Evolutionary conservation across 2,888 invertebrate genomes (phyloP).

Genomic region (Tetrapedia diversipes): DNA sequence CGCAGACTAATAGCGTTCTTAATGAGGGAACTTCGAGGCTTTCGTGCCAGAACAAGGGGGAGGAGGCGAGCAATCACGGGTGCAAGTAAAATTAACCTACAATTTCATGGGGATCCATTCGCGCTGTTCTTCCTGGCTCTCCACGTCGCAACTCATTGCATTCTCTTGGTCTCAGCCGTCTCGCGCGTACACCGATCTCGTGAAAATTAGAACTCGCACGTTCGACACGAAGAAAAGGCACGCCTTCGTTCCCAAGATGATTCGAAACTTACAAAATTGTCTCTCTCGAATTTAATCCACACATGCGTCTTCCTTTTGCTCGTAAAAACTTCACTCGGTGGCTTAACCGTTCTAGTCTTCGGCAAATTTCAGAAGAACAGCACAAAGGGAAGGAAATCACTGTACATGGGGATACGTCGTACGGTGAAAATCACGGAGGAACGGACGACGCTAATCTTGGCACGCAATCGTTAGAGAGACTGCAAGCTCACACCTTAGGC

Average conservation of each 20-base stretch:
- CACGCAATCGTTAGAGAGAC: constrained; percentile 59
- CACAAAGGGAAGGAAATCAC: too few relatives aligned
- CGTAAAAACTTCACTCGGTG: too few relatives aligned
- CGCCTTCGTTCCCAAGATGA: neutral
- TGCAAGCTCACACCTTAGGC: constrained; percentile 60
- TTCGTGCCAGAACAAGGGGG: constrained; percentile 18
- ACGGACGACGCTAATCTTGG: constrained; percentile 44
- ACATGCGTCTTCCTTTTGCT: too few relatives aligned
- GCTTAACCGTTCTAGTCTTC: too few relatives aligned
- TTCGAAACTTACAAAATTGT: too few relatives aligned
- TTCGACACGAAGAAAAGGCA: neutral
- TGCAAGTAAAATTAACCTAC: constrained; percentile 61
- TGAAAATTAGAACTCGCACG: neutral
- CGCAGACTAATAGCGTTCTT: constrained; percentile 43
- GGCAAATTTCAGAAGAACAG: too few relatives aligned
- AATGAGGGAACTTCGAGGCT: constrained; percentile 44
- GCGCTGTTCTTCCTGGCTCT: constrained; percentile 53
- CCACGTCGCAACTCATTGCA: constrained; percentile 60
- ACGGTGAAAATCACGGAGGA: neutral
- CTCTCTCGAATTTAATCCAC: too few relatives aligned
- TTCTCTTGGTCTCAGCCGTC: constrained; percentile 10
- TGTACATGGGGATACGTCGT: too few relatives aligned
- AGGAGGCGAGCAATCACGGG: neutral
- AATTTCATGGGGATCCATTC: constrained; percentile 65
- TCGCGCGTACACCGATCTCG: constrained; percentile 24